Percentiles rank a stretch among this genome's conserved stretches.
Evolutionary conservation across 2,113 vertebrate genomes (phyloP).

Genomic region (Oryzias melastigma): DNA sequence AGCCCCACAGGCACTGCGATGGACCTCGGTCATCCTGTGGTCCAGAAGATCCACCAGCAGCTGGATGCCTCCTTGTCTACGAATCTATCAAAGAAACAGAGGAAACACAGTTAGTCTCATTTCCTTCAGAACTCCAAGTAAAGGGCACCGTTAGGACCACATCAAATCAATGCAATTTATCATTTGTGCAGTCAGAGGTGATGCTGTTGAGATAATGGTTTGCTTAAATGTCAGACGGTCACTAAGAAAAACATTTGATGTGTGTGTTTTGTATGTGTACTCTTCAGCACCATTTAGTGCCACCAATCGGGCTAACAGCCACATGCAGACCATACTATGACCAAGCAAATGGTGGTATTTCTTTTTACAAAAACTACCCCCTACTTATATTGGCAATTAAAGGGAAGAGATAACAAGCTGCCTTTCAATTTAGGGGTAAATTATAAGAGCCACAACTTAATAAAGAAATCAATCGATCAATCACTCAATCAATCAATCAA

Average conservation of each 20-base stretch:
- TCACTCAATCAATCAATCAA: too few species aligned
- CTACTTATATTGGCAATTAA: conserved; percentile 38
- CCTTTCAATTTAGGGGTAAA: too few species aligned
- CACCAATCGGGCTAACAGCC: conserved; percentile 47
- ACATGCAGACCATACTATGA: conserved; percentile 41
- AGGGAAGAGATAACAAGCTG: too few species aligned
- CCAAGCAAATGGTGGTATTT: conserved; percentile 46
- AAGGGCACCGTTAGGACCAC: too few species aligned
- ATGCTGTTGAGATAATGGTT: too few species aligned
- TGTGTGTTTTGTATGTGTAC: neutral
- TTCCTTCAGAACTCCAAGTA: neutral
- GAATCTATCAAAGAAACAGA: conserved; percentile 78
- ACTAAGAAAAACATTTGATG: neutral
- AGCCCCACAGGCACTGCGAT: conserved; percentile 96
- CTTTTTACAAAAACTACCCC: conserved; percentile 42
- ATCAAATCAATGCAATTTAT: too few species aligned
- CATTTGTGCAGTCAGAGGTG: too few species aligned
- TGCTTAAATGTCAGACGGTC: too few species aligned
- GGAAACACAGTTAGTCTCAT: neutral
- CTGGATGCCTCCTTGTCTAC: conserved; percentile 95
- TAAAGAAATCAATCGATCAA: too few species aligned
- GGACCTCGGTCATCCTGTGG: conserved; percentile 97
- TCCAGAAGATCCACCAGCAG: conserved; percentile 96
- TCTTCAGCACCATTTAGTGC: conserved; percentile 15
- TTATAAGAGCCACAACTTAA: too few species aligned